A percentile compares a stretch with the other conserved stretches of the same genome.
These are phyloP conservation scores for Mus caroli DNA, from an alignment of 2,797 vertebrate species.

Conservation along the genomic window DNA sequence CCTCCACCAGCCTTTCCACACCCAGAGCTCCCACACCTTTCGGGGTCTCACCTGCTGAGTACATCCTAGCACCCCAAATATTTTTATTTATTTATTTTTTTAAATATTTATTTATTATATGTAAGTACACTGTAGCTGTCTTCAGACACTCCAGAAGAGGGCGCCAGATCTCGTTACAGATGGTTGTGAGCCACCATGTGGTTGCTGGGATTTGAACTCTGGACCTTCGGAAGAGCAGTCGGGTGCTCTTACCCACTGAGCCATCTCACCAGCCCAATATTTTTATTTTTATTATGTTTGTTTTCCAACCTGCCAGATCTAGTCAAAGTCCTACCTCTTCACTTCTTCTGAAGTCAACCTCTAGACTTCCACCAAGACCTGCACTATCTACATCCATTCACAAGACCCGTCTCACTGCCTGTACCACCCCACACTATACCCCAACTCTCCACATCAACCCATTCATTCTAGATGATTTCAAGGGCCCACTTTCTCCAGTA, in stretches of 20 bases:
- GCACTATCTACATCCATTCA: neutral
- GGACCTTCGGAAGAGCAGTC: no score
- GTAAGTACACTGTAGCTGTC: no score
- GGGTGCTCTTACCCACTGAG: no score
- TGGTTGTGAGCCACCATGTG: no score
- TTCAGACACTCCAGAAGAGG: no score
- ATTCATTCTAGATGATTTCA: neutral
- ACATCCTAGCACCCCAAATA: neutral
- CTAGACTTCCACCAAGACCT: neutral
- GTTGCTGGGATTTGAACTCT: no score
- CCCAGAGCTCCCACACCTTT: neutral
- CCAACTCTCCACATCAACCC: neutral
- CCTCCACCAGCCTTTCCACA: no score
- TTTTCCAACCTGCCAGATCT: neutral
- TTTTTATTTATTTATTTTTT: no score
- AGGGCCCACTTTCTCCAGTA: neutral
- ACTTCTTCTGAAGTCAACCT: neutral
- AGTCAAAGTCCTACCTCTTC: neutral
- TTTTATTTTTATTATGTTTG: no score
- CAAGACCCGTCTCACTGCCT: neutral
- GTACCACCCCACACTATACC: neutral
- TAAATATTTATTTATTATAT: no score
- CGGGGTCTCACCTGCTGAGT: neutral
- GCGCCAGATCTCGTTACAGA: no score
- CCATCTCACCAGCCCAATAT: no score